These are phyloP conservation scores for Achroia grisella DNA, from an alignment of 1,140 invertebrate genomes.

Conservation along the genomic window DNA sequence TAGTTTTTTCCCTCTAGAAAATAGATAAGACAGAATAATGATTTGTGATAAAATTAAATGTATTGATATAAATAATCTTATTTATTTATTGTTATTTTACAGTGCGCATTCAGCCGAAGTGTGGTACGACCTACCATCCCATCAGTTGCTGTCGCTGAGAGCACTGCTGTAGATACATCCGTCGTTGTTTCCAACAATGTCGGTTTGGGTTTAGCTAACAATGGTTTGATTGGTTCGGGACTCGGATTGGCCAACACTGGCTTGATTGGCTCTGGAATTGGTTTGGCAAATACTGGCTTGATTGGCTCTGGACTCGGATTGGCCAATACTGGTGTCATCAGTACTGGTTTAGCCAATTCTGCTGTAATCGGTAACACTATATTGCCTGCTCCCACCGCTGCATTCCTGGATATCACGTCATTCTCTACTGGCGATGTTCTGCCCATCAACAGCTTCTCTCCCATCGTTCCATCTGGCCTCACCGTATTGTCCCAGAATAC, in stretches of 20 bases:
- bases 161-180: neutral
- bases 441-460: constrained; percentile 22
- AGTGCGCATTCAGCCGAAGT: no score
- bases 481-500: constrained; percentile 26
- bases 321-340: no score
- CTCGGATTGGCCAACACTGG: neutral
- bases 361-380: neutral
- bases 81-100: no score
- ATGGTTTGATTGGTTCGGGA: neutral
- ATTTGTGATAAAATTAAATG: no score
- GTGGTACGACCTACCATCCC: no score
- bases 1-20: no score
- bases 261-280: neutral
- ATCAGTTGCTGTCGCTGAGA: no score
- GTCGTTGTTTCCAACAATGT: neutral
- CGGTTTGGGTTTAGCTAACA: neutral
- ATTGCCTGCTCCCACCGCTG: neutral
- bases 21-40: no score
- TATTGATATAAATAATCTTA: no score
- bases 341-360: neutral
- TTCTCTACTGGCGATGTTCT: neutral
- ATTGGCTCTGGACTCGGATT: neutral
- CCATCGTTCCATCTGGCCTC: constrained; percentile 27
- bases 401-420: neutral
- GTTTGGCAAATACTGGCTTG: neutral